Evolutionary conservation across 2,797 vertebrate species (phyloP), one percentile per base, ranked within the genome.

Genomic region (Chromobotia macracanthus): DNA sequence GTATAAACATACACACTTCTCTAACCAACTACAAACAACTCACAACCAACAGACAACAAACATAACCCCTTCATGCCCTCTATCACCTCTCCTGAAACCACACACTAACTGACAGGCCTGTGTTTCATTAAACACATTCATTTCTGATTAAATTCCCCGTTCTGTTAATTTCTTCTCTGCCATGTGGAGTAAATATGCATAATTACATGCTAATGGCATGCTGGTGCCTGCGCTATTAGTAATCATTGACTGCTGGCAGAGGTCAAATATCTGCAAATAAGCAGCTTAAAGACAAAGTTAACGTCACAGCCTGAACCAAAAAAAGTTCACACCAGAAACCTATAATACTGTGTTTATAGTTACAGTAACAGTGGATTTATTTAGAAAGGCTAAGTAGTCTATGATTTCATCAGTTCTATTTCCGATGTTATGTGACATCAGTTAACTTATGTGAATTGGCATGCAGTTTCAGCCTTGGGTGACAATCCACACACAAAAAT

Each of bases 161-260:
- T 74, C 82, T 79, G 87, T 87, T 86, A 80, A 75, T 23, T 72
- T 65, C 0, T 68, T 73, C 75, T 77, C 83, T 80, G 80, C 67
- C 84, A 86, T 74, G 51, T 86, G 83, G 89, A 88, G 90, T 95
- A 95, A 95, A 95, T 92, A 94, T 94, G 94, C 95, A 90, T 94
- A 95, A 96, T 95, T 93, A 94, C 90, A 93, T 91, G 90, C 91
- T 94, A 94, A 94, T 91, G 88, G 91, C 89, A 91, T 87, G 86
- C 91, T 87, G 90, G 91, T 78, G 78, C 74, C 71, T 89, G 90
- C 87, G 88, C 89, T 91, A 90, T 85, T 89, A 93, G 92, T 87
- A 91, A 95, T 95, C 91, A 85, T 84, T 95, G 92, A 94, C 90
- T 94, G 93, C 92, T 90, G 91, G 68, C 83, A 5, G 87, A 93